A percentile compares a stretch with the other conserved stretches of the same genome.
Conservation (phyloP, 2,797 vertebrate species). For the Pachyuromys duprasi region DNA sequence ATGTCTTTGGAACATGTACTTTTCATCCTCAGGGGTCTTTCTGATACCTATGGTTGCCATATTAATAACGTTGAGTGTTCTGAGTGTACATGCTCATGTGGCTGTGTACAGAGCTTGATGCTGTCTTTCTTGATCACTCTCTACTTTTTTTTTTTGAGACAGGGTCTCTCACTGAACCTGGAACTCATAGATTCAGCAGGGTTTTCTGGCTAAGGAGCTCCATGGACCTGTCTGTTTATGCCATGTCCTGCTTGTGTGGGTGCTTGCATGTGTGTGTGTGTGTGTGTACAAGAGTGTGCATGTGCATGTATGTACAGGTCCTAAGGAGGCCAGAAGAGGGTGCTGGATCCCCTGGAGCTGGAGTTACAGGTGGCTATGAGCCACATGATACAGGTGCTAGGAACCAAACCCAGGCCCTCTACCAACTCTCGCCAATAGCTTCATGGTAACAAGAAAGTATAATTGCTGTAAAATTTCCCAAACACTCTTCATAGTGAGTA, state of each 20-base stretch:
- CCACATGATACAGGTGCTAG: background rate
- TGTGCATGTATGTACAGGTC: background rate
- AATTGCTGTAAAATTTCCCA: background rate
- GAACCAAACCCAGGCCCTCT: background rate
- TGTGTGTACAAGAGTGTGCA: background rate
- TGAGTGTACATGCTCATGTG: background rate
- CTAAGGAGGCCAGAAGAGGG: background rate
- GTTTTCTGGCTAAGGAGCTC: background rate
- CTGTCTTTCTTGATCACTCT: background rate
- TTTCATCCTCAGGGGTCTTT: conserved; percentile 25
- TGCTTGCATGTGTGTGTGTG: background rate
- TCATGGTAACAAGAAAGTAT: background rate
- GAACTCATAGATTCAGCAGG: background rate
- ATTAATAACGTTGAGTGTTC: background rate
- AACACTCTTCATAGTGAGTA: background rate
- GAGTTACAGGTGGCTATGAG: background rate
- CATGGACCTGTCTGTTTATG: background rate
- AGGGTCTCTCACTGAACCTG: background rate
- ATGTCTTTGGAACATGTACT: background rate
- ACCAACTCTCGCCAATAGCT: background rate
- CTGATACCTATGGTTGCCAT: background rate
- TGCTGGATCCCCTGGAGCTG: background rate
- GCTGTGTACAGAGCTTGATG: background rate
- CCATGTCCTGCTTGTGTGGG: background rate
- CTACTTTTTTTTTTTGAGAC: background rate